phyloP scores from a whole-genome alignment of 2,888 invertebrate species.

The Malthinus seriepunctatus region DNA sequence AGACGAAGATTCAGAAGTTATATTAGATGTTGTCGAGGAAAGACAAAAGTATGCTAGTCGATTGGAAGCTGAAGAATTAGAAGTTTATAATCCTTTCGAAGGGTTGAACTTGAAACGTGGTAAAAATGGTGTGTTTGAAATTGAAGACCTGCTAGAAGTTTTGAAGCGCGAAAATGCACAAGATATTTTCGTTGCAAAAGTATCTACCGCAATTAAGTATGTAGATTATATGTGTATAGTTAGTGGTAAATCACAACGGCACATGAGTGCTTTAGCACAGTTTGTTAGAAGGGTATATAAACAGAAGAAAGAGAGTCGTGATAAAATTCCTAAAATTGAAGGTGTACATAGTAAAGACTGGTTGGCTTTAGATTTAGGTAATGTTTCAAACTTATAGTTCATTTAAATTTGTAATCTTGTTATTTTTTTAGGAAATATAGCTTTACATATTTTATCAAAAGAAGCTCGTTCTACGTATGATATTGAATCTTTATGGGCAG shows the following conservation, averaged over 20 bases:
- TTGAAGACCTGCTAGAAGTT: constrained; percentile 80
- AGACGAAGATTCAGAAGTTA: constrained; percentile 69
- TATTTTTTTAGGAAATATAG: constrained; percentile 80
- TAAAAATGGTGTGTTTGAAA: constrained; percentile 80
- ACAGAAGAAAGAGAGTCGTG: constrained; percentile 64
- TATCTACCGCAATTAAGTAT: constrained; percentile 76
- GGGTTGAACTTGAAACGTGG: constrained; percentile 72
- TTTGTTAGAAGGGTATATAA: constrained; percentile 79
- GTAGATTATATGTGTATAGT: constrained; percentile 85
- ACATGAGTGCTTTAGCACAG: constrained; percentile 73
- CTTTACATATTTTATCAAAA: constrained; percentile 82
- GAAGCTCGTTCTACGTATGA: constrained; percentile 75
- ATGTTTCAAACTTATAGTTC: neutral
- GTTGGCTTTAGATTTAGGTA: constrained; percentile 91
- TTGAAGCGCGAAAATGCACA: constrained; percentile 76
- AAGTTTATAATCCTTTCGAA: constrained; percentile 62
- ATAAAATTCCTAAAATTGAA: constrained; percentile 75
- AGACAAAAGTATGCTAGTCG: constrained; percentile 44
- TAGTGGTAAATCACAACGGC: constrained; percentile 72
- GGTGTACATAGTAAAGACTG: constrained; percentile 78
- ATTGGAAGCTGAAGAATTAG: constrained; percentile 41
- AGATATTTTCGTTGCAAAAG: constrained; percentile 79
- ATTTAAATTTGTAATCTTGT: neutral
- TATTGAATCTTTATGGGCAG: constrained; percentile 88
- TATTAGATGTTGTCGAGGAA: constrained; percentile 77